A percentile compares a stretch with the other conserved stretches of the same genome.
Evolutionary conservation across 1,140 invertebrate species (phyloP).

Genomic region (Orchesella cincta): DNA sequence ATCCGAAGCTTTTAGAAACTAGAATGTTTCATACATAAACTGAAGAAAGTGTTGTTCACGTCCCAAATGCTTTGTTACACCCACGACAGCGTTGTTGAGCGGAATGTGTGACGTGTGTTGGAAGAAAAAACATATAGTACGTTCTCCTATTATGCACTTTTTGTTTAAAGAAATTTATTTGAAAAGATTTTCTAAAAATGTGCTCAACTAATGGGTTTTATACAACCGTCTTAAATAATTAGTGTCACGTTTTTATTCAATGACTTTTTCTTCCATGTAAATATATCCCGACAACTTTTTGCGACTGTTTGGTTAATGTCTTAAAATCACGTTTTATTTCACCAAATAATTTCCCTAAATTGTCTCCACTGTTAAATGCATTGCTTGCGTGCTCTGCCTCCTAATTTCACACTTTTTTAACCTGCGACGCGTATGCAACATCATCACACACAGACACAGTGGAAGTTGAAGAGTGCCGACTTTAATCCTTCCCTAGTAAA

Average conservation of each 20-base stretch:
- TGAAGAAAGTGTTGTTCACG: background rate
- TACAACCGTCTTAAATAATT: background rate
- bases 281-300: background rate
- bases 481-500: no score
- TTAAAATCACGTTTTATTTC: background rate
- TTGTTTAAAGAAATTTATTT: no score
- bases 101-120: background rate
- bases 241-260: background rate
- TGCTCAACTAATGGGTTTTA: background rate
- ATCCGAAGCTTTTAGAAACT: background rate
- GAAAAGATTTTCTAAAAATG: background rate
- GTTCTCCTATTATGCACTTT: background rate
- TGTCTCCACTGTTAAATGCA: no score
- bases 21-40: background rate
- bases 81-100: background rate
- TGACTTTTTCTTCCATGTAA: no score
- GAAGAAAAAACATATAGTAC: background rate
- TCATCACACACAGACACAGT: no score
- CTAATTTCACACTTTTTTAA: no score
- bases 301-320: background rate
- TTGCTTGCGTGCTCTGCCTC: no score
- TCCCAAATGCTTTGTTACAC: background rate
- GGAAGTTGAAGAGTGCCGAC: no score
- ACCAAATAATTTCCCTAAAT: background rate
- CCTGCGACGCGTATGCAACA: no score